These are phyloP conservation scores for Pachyuromys duprasi DNA, from an alignment of 2,797 vertebrate species.

Conservation along the genomic window DNA sequence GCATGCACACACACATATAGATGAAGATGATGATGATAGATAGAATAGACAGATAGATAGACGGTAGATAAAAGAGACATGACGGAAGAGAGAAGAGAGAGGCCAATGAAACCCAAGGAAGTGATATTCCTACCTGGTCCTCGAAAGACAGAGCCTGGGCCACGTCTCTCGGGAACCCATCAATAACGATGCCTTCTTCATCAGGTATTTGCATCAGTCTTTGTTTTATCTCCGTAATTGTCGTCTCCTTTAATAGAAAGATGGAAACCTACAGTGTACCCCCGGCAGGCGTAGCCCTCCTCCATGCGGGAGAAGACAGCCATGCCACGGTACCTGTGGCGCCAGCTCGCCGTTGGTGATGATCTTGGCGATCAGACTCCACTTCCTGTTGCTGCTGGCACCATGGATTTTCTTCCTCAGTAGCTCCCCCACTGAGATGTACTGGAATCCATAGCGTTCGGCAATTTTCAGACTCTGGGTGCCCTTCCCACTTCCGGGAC, in stretches of 20 bases:
- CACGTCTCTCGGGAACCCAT: conserved; percentile 98
- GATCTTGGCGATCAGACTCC: conserved; percentile 99
- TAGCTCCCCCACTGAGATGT: conserved; percentile 97
- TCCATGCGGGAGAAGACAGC: background rate
- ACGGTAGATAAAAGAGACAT: background rate
- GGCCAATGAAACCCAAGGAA: conserved; percentile 67
- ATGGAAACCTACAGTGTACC: conserved; percentile 5
- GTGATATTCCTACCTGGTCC: conserved; percentile 93
- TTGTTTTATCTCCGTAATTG: conserved; percentile 99
- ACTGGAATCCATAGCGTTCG: conserved; percentile 97
- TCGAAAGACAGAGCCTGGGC: conserved; percentile 98
- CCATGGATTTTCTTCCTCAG: conserved; percentile 98
- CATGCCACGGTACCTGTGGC: conserved; percentile 92
- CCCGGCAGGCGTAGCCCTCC: background rate
- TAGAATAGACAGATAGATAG: background rate
- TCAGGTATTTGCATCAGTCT: conserved; percentile 98
- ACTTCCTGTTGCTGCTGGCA: conserved; percentile 98
- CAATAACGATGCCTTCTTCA: conserved; percentile 96
- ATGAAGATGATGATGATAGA: background rate
- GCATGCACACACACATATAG: background rate
- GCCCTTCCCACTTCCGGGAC: conserved; percentile 98
- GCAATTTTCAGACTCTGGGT: conserved; percentile 99
- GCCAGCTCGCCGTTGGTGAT: conserved; percentile 99
- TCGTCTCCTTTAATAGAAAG: conserved; percentile 93
- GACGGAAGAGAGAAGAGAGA: background rate